Base-by-base conservation (phyloP, 2,888 invertebrate species). In the Phengaris alcon region DNA sequence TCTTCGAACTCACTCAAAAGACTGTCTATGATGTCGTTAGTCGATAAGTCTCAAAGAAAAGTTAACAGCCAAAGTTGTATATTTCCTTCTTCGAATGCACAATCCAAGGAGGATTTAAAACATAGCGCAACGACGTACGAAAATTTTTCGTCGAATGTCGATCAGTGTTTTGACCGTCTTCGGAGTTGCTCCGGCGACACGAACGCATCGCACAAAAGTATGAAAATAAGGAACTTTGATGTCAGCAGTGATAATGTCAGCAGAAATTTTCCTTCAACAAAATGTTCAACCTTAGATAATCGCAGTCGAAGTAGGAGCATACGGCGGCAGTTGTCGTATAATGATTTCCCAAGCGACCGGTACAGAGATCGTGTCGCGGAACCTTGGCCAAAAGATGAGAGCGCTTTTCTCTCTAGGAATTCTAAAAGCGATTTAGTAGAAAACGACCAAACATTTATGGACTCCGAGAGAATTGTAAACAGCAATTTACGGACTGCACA, bases 71-170 rank as follows among this genome's bases (percentile, higher is more conserved):
- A 93, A 83, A 92, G 86, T 83, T 90, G 91, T 83, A 87, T 91
- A 80, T 93, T 90, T 84, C 87, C 93, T 22, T 83, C 85, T 44
- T 84, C 90, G 15, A 88, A 88, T 76, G 86, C 85, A 81, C 93
- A 87, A 83, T 84, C 87, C 75, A 91, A 92, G 84, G 88, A 88
- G 76, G 90, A 91, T 76, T 81, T 86, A 76, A 90, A 90, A 85
- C 88, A 86, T 79, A 90, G 87, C 79, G 81, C 84, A 74, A 79
- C 79, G 22, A 87, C 92, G 59, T 94, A 93, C 81, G 90, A 91
- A 73, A 93, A 93, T 82, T 93, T 91, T 83, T 91, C 93, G 73
- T 90, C 91, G 69, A 93, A 93, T 78, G 90, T 93, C 80, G 94
- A 94, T 84, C 91, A 92, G 84, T 91, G 92, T 84, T 91, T 93